Base-by-base conservation (phyloP, 2,797 vertebrate species). In the Eremophila alpestris region DNA sequence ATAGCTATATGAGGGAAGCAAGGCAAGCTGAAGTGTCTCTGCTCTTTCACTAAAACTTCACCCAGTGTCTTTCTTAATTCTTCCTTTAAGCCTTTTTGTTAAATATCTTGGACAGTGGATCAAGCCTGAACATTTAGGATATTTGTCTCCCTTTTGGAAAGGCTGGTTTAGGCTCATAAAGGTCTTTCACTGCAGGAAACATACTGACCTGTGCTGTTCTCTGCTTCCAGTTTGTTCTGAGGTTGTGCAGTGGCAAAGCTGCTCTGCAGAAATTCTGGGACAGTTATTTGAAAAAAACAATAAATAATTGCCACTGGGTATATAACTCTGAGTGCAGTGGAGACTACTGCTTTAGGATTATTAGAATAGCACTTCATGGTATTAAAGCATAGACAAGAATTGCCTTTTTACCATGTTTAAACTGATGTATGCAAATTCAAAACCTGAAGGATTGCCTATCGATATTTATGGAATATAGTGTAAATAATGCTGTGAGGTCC, bases 401-500 rank as follows among this genome's bases (percentile, higher is more conserved):
- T 87, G 38, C 6, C 17, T 45, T 86, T 88, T 68, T 73, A n/a
- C 19, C 0, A 0, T 43, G 19, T 65, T 75, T 91, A 70, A 96
- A 83, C 29, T 51, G 71, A 41, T 45, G 21, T 92, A 83, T 74
- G 48, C 85, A 96, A 97, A 97, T 91, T 87, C 75, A 75, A 89
- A 95, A 76, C 69, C 81, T 95, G 91, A 95, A 96, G 84, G 91
- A 81, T 89, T 97, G 95, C 83, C 87, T 87, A 48, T 86, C 43
- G 58, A 55, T 94, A 93, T 77, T 73, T 90, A 70, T 23, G 14
- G 83, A 88, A 65, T 85, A 64, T 32, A 54, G 55, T 87, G 95
- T 95, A 93, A 97, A 89, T 97, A 94, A 91, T 65, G 63, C 89
- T 95, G 22, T 41, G 32, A 88, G 87, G 88, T 98, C 91, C 92